Conservation (phyloP, 2,888 invertebrate species). For the Elaeidobius kamerunicus region DNA sequence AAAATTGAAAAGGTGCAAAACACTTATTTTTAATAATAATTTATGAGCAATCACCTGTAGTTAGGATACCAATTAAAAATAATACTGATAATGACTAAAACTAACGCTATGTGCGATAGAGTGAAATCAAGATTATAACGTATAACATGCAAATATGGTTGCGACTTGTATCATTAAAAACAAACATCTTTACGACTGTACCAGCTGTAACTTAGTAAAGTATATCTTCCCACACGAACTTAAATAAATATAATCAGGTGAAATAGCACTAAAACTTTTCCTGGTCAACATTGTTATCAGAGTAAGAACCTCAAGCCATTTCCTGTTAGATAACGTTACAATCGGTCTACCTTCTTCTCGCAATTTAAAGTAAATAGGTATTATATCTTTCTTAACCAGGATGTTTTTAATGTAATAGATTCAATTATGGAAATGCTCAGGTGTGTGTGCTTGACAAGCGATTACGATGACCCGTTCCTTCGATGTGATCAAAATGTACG, state of each 20-base stretch:
- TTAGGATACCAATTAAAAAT: too few species aligned
- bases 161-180: not conserved
- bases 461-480: conserved; percentile 21
- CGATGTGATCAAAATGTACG: conserved; percentile 12
- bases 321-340: conserved; percentile 18
- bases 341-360: conserved; percentile 4
- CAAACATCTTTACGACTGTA: not conserved
- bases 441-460: conserved; percentile 25
- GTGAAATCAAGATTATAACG: too few species aligned
- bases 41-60: too few species aligned
- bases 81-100: too few species aligned
- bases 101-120: too few species aligned
- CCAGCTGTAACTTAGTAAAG: not conserved
- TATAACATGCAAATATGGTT: too few species aligned
- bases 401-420: conserved; percentile 21
- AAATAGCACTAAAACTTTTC: conserved; percentile 11
- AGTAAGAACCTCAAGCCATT: conserved; percentile 8
- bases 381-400: conserved; percentile 20
- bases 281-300: conserved; percentile 10
- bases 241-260: conserved; percentile 15
- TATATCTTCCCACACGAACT: conserved; percentile 11
- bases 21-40: too few species aligned
- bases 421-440: conserved; percentile 29
- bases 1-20: too few species aligned
- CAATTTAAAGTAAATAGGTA: conserved; percentile 18